Evolutionary conservation across 2,888 invertebrate genomes (phyloP), one percentile per base, ranked within the genome.

Genomic region (Lamproptera curius): DNA sequence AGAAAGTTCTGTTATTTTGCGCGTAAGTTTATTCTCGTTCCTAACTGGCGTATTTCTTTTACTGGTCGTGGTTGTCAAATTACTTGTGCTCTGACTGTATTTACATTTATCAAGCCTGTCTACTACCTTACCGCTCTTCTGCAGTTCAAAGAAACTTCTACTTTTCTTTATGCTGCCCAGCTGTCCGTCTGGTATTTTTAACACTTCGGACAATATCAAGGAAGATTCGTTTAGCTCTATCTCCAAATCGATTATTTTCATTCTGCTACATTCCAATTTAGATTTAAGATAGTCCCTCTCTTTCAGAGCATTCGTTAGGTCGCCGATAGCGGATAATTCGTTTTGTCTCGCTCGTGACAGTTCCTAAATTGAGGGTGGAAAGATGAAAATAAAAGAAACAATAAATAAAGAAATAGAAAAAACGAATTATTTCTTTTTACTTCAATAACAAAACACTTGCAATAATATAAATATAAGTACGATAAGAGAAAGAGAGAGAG

Each of bases 81-180:
- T 79, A 59, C 84, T 87, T 61, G 72, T 71, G 56, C 86, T 84
- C 61, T 71, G 81, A 63, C 87, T 87, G 61, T 75, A 73, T 71
- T 76, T 86, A 73, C 81, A 76, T 72, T 83, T 88, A 67, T 86
- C 88, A 60, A 89, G 78, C 77, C 89, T 88, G 81, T 86, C 86
- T 70, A 84, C 88, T 84, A 89, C 88, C 87, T 88, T 89, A 87
- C 88, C 88, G 79, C 87, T 89, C 73, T 89, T 89, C 71, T 88
- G 88, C 54, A 87, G 65, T 61, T 86, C 87, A 57, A 83, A 83
- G 66, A 79, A 84, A 63, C 84, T 86, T 65, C 73, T 82, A 54
- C 83, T 81, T 50, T 82, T 76, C 61, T 84, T 83, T 50, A 86
- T 76, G 45, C 67, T 67, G 48, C 61, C 67, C 28, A 79, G 60